Evolutionary conservation across 2,888 invertebrate genomes (phyloP).

Genomic region (Papilio gigon): DNA sequence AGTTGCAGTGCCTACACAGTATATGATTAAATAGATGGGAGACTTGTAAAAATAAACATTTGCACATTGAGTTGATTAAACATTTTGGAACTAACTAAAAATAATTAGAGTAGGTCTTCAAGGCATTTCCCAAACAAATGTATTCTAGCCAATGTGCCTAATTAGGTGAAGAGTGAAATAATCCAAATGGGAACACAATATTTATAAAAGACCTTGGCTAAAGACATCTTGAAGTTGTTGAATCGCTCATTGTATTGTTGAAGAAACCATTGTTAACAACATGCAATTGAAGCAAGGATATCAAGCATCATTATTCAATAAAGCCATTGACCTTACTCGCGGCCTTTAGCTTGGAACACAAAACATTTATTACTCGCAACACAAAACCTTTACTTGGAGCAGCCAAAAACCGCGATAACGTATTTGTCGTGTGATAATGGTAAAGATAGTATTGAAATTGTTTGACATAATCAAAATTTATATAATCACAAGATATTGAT

Average conservation of each 20-base stretch:
- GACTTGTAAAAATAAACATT: no score
- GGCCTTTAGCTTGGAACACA: slow-evolving; percentile 59
- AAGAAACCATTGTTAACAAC: not conserved
- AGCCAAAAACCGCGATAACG: slow-evolving; percentile 40
- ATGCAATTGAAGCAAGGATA: slow-evolving; percentile 2
- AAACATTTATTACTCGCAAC: slow-evolving; percentile 64
- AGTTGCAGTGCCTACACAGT: no score
- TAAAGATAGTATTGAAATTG: slow-evolving; percentile 20
- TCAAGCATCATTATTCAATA: slow-evolving; percentile 36
- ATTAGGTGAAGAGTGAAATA: not conserved
- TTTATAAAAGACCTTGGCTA: not conserved
- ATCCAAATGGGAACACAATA: not conserved
- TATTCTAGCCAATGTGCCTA: not conserved
- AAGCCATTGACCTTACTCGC: slow-evolving; percentile 49
- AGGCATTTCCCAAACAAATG: no score
- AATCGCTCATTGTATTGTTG: slow-evolving; percentile 11
- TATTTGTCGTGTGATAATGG: slow-evolving; percentile 31
- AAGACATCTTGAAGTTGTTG: not conserved
- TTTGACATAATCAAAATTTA: slow-evolving; percentile 40
- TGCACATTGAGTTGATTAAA: not conserved
- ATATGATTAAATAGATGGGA: no score
- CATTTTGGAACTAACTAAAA: not conserved
- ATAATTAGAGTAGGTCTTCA: no score
- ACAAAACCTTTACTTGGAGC: slow-evolving; percentile 56
- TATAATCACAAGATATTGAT: slow-evolving; percentile 9